phyloP scores from a whole-genome alignment of 2,797 vertebrate genomes.

The Melanitta fusca region DNA sequence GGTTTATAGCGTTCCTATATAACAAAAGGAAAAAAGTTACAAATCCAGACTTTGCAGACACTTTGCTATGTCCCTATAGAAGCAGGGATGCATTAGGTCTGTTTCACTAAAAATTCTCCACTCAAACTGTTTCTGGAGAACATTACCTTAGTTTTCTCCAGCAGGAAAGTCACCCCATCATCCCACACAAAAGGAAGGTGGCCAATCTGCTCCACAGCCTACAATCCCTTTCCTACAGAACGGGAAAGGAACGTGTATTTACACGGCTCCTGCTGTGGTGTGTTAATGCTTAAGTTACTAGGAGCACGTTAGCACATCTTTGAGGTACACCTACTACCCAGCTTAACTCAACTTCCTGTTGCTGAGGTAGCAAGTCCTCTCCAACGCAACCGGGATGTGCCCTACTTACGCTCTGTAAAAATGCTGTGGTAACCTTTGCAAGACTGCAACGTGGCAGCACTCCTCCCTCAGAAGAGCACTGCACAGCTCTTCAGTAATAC shows the following conservation, averaged over 20 bases:
- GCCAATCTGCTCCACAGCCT: slow-evolving; percentile 20
- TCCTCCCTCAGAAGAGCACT: not conserved
- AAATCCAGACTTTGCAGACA: slow-evolving; percentile 78
- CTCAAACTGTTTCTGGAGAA: slow-evolving; percentile 46
- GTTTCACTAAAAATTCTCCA: slow-evolving; percentile 64
- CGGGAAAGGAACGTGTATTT: slow-evolving; percentile 11
- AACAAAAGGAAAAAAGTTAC: slow-evolving; percentile 79
- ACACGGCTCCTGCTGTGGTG: slow-evolving; percentile 45
- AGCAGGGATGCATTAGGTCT: slow-evolving; percentile 55
- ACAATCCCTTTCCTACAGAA: slow-evolving; percentile 36
- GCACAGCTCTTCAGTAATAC: not conserved
- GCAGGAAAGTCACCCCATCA: slow-evolving; percentile 26
- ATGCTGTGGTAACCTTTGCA: not conserved
- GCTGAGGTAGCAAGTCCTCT: slow-evolving; percentile 28
- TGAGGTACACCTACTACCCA: not conserved
- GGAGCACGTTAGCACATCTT: slow-evolving; percentile 56
- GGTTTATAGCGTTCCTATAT: slow-evolving; percentile 81
- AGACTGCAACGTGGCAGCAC: not conserved
- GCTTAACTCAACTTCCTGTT: slow-evolving; percentile 48
- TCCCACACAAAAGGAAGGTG: slow-evolving; percentile 54
- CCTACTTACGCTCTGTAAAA: not conserved
- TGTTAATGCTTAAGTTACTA: slow-evolving; percentile 46
- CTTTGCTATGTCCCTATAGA: slow-evolving; percentile 66
- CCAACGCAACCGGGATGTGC: not conserved
- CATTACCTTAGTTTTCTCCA: not conserved